A percentile compares a stretch with the other conserved stretches of the same genome.
Evolutionary conservation across 2,113 vertebrate genomes (phyloP).

Genomic region (Vimba vimba): DNA sequence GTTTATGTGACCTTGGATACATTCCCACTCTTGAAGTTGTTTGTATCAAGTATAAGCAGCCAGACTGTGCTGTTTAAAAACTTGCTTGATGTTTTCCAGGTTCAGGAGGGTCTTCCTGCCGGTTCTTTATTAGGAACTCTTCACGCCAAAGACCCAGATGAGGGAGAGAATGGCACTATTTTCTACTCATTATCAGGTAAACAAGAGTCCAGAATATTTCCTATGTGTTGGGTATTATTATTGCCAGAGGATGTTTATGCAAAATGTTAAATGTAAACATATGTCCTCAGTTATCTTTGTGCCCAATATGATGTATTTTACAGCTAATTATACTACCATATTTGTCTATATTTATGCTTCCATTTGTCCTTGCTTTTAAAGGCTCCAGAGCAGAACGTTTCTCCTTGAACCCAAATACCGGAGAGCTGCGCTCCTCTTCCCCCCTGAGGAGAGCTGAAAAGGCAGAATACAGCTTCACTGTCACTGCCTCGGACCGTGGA

Average conservation of each 20-base stretch:
- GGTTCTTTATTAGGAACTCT: slow-evolving; percentile 85
- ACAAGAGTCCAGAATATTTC: slow-evolving; percentile 3
- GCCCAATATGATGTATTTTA: slow-evolving; percentile 5
- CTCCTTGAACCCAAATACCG: slow-evolving; percentile 82
- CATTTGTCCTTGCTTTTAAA: slow-evolving; percentile 60
- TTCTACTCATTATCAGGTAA: slow-evolving; percentile 87
- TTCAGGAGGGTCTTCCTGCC: slow-evolving; percentile 85
- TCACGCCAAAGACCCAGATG: slow-evolving; percentile 91
- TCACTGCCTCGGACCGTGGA: slow-evolving; percentile 85
- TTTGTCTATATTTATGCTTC: slow-evolving; percentile 31
- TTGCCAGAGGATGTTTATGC: background rate
- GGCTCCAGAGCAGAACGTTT: slow-evolving; percentile 91
- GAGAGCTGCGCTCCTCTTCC: slow-evolving; percentile 83
- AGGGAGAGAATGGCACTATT: slow-evolving; percentile 94
- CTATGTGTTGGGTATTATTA: background rate
- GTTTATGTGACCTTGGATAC: slow-evolving; percentile 8
- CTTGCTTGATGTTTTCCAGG: slow-evolving; percentile 70
- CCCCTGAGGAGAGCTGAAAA: slow-evolving; percentile 81
- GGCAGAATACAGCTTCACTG: slow-evolving; percentile 83
- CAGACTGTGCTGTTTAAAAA: slow-evolving; percentile 19
- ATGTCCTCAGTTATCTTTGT: slow-evolving; percentile 26
- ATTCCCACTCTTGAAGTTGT: slow-evolving; percentile 29
- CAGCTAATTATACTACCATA: background rate
- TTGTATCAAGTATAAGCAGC: slow-evolving; percentile 10
- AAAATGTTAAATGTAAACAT: background rate